Percentiles rank a stretch among this genome's conserved stretches.
Conservation (phyloP, 1,140 invertebrate species). For the Cydia strobilella region DNA sequence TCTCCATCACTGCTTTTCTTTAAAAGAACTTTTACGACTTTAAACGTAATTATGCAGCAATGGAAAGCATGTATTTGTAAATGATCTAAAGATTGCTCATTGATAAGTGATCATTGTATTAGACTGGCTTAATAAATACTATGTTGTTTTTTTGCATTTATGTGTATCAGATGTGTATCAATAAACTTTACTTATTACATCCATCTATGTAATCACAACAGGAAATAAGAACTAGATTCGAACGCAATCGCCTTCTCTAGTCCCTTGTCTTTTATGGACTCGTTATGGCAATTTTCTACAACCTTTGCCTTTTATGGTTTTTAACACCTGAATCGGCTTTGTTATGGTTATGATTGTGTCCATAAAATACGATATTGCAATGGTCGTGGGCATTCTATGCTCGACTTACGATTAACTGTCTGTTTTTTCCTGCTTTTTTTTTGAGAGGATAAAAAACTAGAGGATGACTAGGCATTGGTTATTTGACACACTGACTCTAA, state of each 20-base stretch:
- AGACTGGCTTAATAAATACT: constrained; percentile 13
- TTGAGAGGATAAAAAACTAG: too few relatives aligned
- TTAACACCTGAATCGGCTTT: background rate
- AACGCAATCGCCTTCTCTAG: background rate
- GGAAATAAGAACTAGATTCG: background rate
- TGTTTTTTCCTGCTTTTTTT: background rate
- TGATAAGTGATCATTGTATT: constrained; percentile 23
- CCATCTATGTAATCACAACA: background rate
- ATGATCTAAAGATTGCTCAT: background rate
- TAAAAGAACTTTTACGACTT: background rate
- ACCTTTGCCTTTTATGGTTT: background rate
- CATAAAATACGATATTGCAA: background rate
- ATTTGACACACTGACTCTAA: too few relatives aligned
- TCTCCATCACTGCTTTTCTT: background rate
- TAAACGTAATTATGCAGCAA: background rate
- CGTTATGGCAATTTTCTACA: background rate
- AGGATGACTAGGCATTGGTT: too few relatives aligned
- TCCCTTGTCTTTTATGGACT: background rate
- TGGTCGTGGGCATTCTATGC: background rate
- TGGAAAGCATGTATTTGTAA: background rate
- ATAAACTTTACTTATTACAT: constrained; percentile 29
- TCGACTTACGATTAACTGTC: background rate
- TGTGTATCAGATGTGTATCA: constrained; percentile 18
- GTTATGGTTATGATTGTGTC: background rate
- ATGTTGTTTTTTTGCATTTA: constrained; percentile 26